Evolutionary conservation across 1,140 invertebrate species (phyloP).

Genomic region (Drosophila biarmipes): DNA sequence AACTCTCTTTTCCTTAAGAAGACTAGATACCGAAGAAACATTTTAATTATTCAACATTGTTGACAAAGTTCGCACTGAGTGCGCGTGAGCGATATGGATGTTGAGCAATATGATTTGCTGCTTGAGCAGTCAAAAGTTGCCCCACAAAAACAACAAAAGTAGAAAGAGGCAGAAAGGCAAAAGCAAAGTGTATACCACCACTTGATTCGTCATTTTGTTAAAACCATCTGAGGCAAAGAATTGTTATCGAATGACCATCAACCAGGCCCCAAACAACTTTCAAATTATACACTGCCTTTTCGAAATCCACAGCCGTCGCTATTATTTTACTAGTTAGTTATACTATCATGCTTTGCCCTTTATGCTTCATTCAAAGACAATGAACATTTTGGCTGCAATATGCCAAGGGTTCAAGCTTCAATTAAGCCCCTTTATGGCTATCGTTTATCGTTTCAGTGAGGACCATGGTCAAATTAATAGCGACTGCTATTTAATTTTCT

Average conservation of each 20-base stretch:
- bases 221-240: constrained; percentile 13
- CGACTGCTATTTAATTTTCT: constrained; percentile 62
- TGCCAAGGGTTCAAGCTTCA: constrained; percentile 4
- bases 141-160: constrained; percentile 33
- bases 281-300: too few relatives aligned
- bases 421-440: constrained; percentile 23
- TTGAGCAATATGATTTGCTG: constrained; percentile 77
- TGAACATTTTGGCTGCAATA: constrained; percentile 16
- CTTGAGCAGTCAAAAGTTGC: constrained; percentile 75
- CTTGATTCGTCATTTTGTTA: constrained; percentile 35
- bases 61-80: constrained; percentile 78
- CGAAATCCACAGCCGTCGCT: too few relatives aligned
- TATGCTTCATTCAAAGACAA: constrained; percentile 12
- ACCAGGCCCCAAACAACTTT: background rate
- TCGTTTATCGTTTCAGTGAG: constrained; percentile 55
- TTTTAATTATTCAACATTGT: constrained; percentile 84
- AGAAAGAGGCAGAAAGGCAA: constrained; percentile 6
- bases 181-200: constrained; percentile 8
- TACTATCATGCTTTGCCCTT: too few relatives aligned
- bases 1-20: constrained; percentile 51
- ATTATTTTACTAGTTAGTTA: too few relatives aligned
- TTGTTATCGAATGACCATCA: constrained; percentile 14
- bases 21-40: constrained; percentile 76
- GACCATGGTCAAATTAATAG: constrained; percentile 28
- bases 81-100: constrained; percentile 14